phyloP scores from a whole-genome alignment of 2,113 vertebrate genomes.

The Nannobrachium achirus region DNA sequence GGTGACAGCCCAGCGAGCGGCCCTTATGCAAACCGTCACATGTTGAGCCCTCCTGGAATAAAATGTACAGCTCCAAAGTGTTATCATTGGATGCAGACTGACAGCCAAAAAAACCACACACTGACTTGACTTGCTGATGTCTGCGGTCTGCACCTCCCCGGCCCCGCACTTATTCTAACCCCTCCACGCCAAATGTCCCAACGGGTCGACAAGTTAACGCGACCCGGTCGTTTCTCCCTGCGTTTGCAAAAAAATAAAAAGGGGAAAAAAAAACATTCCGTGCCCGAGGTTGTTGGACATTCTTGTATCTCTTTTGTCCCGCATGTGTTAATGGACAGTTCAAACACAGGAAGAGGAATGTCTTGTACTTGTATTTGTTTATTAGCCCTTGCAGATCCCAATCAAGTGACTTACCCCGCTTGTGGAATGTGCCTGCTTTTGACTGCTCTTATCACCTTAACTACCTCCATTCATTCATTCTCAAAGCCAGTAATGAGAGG shows the following conservation, averaged over 20 bases:
- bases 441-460: neutral
- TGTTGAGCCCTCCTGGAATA: conserved; percentile 54
- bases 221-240: conserved; percentile 10
- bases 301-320: conserved; percentile 25
- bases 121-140: neutral
- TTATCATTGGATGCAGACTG: conserved; percentile 26
- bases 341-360: conserved; percentile 42
- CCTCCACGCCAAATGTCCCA: neutral
- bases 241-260: too few relatives aligned
- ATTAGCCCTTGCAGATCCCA: conserved; percentile 18
- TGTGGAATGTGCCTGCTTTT: conserved; percentile 36
- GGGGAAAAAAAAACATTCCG: conserved; percentile 48
- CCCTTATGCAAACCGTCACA: conserved; percentile 71
- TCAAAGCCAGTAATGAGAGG: too few relatives aligned
- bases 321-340: conserved; percentile 41
- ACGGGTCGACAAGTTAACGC: conserved; percentile 1
- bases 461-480: too few relatives aligned
- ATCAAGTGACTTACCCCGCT: neutral
- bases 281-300: neutral
- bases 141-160: too few relatives aligned
- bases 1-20: conserved; percentile 55
- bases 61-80: conserved; percentile 56
- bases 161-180: conserved; percentile 14
- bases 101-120: conserved; percentile 27
- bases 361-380: conserved; percentile 19